Conservation (phyloP, 2,113 vertebrate species). For the Gymnorhina tibicen region DNA sequence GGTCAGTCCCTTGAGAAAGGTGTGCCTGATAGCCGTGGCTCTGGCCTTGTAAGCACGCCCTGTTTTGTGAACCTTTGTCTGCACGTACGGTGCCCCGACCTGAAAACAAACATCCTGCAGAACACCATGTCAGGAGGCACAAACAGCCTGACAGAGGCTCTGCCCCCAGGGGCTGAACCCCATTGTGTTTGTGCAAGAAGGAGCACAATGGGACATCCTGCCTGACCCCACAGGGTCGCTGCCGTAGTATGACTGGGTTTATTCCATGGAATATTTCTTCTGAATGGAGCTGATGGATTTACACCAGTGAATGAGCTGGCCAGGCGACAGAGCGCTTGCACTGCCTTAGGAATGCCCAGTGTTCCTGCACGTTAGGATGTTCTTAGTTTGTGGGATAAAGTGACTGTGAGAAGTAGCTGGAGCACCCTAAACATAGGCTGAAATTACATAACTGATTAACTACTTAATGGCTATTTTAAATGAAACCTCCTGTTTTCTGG, state of each 20-base stretch:
- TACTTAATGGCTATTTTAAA: not conserved
- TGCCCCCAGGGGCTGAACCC: not conserved
- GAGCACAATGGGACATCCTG: constrained; percentile 34
- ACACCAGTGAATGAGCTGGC: not conserved
- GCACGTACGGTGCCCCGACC: not conserved
- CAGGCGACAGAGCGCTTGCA: not conserved
- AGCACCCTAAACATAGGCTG: not conserved
- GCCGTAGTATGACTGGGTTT: not conserved
- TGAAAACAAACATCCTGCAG: constrained; percentile 66
- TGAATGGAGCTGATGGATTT: not conserved
- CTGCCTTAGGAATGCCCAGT: not conserved
- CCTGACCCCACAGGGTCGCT: not conserved
- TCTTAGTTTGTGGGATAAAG: not conserved
- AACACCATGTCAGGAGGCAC: not conserved
- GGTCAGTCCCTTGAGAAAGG: not conserved
- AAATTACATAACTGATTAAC: not conserved
- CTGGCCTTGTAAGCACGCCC: not conserved
- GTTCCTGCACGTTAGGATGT: not conserved
- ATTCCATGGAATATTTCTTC: not conserved
- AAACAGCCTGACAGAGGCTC: not conserved
- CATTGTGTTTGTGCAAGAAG: constrained; percentile 24
- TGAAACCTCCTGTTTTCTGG: not conserved
- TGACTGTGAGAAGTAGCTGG: not conserved
- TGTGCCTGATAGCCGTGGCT: not conserved
- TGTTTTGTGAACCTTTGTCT: not conserved